These are phyloP conservation scores for Sympetrum striolatum DNA, from an alignment of 2,888 invertebrate genomes.

Conservation along the genomic window DNA sequence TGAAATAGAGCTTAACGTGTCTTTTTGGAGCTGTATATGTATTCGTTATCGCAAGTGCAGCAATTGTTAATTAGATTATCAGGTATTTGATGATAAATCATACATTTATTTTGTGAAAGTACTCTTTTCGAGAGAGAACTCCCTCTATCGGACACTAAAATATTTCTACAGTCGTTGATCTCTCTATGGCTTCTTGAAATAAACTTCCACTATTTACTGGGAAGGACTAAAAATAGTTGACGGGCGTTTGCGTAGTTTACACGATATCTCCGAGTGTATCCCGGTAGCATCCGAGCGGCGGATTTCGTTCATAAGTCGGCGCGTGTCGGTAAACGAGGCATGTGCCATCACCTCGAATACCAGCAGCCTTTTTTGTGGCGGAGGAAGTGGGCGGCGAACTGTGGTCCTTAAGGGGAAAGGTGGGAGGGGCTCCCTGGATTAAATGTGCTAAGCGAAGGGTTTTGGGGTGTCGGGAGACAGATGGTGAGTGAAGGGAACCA, in stretches of 20 bases:
- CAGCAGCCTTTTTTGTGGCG: background rate
- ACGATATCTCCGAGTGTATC: too few species aligned
- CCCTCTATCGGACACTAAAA: too few species aligned
- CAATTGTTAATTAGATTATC: too few species aligned
- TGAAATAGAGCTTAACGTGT: too few species aligned
- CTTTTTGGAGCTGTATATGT: too few species aligned
- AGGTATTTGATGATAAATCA: too few species aligned
- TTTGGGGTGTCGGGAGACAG: conserved; percentile 17
- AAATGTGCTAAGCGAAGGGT: background rate
- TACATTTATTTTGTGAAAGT: too few species aligned
- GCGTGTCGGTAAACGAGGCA: conserved; percentile 20
- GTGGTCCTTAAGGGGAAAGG: background rate
- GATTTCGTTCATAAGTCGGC: background rate
- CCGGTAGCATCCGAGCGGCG: background rate
- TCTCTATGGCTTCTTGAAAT: too few species aligned
- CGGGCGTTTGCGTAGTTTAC: background rate
- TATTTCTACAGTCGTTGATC: too few species aligned
- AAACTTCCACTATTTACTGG: too few species aligned
- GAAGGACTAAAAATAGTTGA: background rate
- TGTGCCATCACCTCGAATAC: background rate
- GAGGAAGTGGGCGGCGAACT: background rate
- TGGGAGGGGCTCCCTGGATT: background rate
- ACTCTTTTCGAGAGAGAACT: too few species aligned
- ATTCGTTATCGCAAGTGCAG: too few species aligned
- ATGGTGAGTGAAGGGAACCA: conserved; percentile 23